phyloP scores from a whole-genome alignment of 2,888 invertebrate genomes.

The Volucella inanis region DNA sequence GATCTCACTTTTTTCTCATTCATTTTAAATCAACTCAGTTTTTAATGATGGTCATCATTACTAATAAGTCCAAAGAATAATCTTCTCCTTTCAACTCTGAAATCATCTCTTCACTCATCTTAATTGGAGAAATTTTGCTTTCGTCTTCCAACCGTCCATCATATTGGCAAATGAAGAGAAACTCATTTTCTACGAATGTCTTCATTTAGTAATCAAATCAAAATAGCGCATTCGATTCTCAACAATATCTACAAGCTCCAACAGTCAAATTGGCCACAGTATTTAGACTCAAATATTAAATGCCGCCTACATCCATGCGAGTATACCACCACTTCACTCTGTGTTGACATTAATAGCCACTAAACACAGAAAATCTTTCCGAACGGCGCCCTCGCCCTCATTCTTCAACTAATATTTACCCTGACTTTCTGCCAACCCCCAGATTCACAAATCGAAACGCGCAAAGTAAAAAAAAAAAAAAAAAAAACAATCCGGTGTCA shows the following conservation, averaged over 20 bases:
- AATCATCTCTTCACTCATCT: too few relatives aligned
- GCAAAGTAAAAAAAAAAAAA: neutral
- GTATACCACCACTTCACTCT: neutral
- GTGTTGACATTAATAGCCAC: slow-evolving; percentile 13
- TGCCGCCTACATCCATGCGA: neutral
- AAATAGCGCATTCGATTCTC: neutral
- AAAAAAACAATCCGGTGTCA: neutral
- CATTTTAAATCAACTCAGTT: too few relatives aligned
- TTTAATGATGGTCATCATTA: too few relatives aligned
- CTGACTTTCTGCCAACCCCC: too few relatives aligned
- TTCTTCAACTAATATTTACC: neutral
- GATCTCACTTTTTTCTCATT: too few relatives aligned
- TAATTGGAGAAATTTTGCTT: too few relatives aligned
- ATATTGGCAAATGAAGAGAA: slow-evolving; percentile 6
- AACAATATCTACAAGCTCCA: slow-evolving; percentile 7
- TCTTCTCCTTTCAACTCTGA: too few relatives aligned
- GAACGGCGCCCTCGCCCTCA: neutral
- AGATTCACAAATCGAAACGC: neutral
- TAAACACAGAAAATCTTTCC: too few relatives aligned
- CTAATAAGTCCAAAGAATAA: too few relatives aligned
- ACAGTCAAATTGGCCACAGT: slow-evolving; percentile 20
- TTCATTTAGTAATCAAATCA: neutral
- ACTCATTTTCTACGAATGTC: neutral
- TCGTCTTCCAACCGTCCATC: neutral
- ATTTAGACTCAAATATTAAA: slow-evolving; percentile 14